These are phyloP conservation scores for Lerista edwardsae DNA, from an alignment of 2,797 vertebrate genomes.

Conservation along the genomic window DNA sequence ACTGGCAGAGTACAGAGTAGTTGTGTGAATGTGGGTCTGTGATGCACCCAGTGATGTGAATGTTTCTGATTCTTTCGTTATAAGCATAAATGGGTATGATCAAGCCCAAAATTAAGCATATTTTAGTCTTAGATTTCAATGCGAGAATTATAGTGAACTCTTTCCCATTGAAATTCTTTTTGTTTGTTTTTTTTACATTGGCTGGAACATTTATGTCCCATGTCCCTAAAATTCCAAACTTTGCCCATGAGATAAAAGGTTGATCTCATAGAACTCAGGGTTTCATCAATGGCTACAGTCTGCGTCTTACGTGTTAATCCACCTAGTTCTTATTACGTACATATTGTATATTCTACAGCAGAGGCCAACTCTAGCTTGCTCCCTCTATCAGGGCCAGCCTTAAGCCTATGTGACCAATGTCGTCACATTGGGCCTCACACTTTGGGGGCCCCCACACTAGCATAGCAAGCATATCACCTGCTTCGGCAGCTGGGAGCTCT, in stretches of 20 bases:
- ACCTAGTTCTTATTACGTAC: constrained; percentile 26
- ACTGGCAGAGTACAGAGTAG: background rate
- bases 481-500: too few species aligned
- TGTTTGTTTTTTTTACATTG: background rate
- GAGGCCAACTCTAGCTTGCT: background rate
- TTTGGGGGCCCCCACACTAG: too few species aligned
- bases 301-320: constrained; percentile 37
- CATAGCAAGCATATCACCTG: too few species aligned
- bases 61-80: background rate
- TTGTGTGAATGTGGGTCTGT: background rate
- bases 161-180: background rate
- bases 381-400: too few species aligned
- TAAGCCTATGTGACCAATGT: too few species aligned
- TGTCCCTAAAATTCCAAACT: background rate
- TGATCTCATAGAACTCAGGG: constrained; percentile 18
- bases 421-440: too few species aligned
- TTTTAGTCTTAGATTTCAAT: background rate
- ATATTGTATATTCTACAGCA: background rate
- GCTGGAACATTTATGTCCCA: background rate
- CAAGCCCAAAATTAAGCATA: background rate
- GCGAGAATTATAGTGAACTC: background rate
- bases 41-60: background rate
- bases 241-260: background rate
- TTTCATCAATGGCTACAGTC: constrained; percentile 19
- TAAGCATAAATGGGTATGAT: background rate